These are phyloP conservation scores for Mesoclemmys tuberculata DNA, from an alignment of 2,113 vertebrate genomes.

Conservation along the genomic window DNA sequence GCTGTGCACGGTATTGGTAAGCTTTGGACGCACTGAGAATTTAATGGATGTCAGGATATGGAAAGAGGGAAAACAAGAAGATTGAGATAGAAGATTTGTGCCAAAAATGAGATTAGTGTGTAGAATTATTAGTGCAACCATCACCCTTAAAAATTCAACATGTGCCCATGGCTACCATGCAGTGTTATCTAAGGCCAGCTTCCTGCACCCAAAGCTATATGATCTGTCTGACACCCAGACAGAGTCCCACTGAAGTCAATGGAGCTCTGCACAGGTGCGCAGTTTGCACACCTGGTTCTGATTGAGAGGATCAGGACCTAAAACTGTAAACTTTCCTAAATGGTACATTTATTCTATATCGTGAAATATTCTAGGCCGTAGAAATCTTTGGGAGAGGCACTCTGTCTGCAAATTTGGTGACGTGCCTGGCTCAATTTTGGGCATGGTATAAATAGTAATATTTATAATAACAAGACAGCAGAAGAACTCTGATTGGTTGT, in stretches of 20 bases:
- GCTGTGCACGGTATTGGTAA: constrained; percentile 51
- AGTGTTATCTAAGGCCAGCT: accelerated
- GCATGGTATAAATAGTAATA: background rate
- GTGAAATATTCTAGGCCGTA: background rate
- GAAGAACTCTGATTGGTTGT: background rate
- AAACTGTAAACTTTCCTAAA: background rate
- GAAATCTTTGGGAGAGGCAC: background rate
- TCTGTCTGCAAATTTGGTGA: background rate
- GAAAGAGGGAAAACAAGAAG: constrained; percentile 47
- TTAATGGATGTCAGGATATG: constrained; percentile 71
- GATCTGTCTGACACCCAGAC: accelerated
- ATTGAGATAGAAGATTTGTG: constrained; percentile 61
- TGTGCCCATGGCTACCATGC: background rate
- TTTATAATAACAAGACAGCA: background rate
- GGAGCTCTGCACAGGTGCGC: accelerated
- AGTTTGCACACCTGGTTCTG: accelerated
- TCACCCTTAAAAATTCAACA: background rate
- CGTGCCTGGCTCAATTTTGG: background rate
- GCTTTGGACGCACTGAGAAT: constrained; percentile 73
- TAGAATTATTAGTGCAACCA: constrained; percentile 27
- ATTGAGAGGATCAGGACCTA: background rate
- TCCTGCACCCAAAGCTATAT: background rate
- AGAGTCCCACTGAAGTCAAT: background rate
- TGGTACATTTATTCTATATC: background rate
- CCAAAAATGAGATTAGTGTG: constrained; percentile 40